Base-by-base conservation (phyloP, 92 coral and sea anemone species). In the Umimayanthus chanpuru region DNA sequence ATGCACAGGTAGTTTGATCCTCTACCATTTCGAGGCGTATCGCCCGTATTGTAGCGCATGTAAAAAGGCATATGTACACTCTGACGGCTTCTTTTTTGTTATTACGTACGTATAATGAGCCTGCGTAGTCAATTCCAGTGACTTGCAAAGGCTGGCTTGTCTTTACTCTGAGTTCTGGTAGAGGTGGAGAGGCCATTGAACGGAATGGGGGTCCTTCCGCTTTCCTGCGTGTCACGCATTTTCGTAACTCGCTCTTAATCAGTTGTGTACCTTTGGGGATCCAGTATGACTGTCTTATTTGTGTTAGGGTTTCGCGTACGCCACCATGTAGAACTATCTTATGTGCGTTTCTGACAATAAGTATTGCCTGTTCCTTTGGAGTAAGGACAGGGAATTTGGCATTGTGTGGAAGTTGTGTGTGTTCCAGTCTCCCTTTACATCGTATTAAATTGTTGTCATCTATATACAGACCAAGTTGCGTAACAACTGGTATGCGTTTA, bases 71-170 rank as follows among this genome's bases (percentile, higher is more conserved):
- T 39, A 91, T 79, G 49, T 88, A 82, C 16, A 70, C 66, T 39
- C 88, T 91, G 56, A 49, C 43, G n/a, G 92, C 73, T 80, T 85
- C 55, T 18, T 68, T 80, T 66, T 55, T 78, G 36, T 71, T 44
- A 84, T 85, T 77, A 72, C 88, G 89, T 18, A 89, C 89, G 73
- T 86, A 89, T 26, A 87, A 40, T 29, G 94, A 88, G 12, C 90
- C 94, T 3, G 94, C 92, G 44, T 84, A 91, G 85, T 91, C 90
- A 36, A 91, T 56, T 6, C 94, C 91, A 14, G 91, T 91, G 65
- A 77, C 61, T 40, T 85, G 83, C 49, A 88, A 91, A 49, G 85
- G 79, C 25, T 79, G 91, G 80, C 88, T 70, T 70, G 78, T 39
- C 23, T 9, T 30, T 18, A 91, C 85, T 85, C 58, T 71, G 76